phyloP scores from a whole-genome alignment of 2,888 invertebrate species.

The Himalopsyche tibetana region DNA sequence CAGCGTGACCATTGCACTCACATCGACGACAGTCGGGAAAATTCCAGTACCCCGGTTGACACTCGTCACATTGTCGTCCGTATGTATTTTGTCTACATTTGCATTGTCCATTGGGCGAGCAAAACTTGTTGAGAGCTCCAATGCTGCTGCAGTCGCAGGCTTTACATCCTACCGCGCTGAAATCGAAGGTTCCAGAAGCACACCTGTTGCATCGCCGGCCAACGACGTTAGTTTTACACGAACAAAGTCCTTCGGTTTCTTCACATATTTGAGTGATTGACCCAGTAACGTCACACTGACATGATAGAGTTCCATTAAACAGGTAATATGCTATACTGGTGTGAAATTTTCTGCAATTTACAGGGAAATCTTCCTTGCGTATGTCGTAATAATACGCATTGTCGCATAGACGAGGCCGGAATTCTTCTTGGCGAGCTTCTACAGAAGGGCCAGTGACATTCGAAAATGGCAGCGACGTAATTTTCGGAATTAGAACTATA shows the following conservation, averaged over 20 bases:
- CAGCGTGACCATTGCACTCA: conserved; percentile 97
- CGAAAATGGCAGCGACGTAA: conserved; percentile 88
- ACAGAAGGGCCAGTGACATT: conserved; percentile 79
- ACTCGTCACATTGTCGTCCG: conserved; percentile 96
- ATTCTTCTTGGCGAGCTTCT: conserved; percentile 84
- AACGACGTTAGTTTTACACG: conserved; percentile 93
- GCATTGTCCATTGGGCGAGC: conserved; percentile 93
- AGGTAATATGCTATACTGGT: conserved; percentile 92
- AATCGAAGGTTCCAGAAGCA: conserved; percentile 95
- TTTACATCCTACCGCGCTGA: conserved; percentile 96
- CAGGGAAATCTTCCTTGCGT: conserved; percentile 80
- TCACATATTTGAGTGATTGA: conserved; percentile 93
- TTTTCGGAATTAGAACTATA: conserved; percentile 88
- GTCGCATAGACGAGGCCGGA: conserved; percentile 86
- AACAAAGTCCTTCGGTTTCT: conserved; percentile 90
- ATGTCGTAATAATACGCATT: conserved; percentile 85
- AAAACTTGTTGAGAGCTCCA: conserved; percentile 95
- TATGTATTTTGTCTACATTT: conserved; percentile 94
- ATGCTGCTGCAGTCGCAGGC: conserved; percentile 97
- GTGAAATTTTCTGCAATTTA: conserved; percentile 88
- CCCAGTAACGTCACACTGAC: conserved; percentile 96
- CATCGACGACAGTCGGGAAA: conserved; percentile 98
- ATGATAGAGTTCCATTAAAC: conserved; percentile 89
- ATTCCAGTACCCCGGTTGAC: conserved; percentile 97
- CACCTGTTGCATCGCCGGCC: conserved; percentile 94